These are phyloP conservation scores for Aldabrachelys gigantea DNA, from an alignment of 2,113 vertebrate species.

Conservation along the genomic window DNA sequence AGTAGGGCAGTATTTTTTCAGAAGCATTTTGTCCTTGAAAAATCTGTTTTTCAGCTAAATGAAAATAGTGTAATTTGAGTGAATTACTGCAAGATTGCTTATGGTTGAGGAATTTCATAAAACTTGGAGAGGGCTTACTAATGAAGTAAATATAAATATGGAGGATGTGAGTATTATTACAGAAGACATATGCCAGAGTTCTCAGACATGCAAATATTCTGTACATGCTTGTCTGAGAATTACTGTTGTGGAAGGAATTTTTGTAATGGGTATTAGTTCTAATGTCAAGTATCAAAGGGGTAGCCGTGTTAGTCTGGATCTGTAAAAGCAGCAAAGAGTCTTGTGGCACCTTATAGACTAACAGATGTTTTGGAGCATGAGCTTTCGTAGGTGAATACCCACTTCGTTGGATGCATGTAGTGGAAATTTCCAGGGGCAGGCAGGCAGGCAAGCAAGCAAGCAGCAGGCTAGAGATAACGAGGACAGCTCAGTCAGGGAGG, in stretches of 20 bases:
- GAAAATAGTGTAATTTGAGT: neutral
- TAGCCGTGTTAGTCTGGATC: too few relatives aligned
- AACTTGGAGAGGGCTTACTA: neutral
- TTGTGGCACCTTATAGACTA: too few relatives aligned
- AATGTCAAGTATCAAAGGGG: too few relatives aligned
- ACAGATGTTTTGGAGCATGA: too few relatives aligned
- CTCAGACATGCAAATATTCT: neutral
- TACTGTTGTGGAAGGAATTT: neutral
- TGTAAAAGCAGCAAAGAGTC: too few relatives aligned
- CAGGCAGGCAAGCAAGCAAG: too few relatives aligned
- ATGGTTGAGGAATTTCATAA: neutral
- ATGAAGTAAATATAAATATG: fast-evolving
- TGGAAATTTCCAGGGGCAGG: too few relatives aligned
- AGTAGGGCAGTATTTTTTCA: neutral
- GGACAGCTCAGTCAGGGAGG: too few relatives aligned
- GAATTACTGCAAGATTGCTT: neutral
- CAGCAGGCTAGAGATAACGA: too few relatives aligned
- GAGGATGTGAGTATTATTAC: neutral
- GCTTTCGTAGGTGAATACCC: too few relatives aligned
- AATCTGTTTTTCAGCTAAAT: neutral
- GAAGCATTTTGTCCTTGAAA: neutral
- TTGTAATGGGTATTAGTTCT: neutral
- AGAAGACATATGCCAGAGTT: neutral
- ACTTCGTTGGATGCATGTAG: too few relatives aligned
- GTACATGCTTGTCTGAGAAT: neutral